Percentiles rank a stretch among this genome's conserved stretches.
Evolutionary conservation across 2,113 vertebrate species (phyloP).

Genomic region (Grammomys dolichurus): DNA sequence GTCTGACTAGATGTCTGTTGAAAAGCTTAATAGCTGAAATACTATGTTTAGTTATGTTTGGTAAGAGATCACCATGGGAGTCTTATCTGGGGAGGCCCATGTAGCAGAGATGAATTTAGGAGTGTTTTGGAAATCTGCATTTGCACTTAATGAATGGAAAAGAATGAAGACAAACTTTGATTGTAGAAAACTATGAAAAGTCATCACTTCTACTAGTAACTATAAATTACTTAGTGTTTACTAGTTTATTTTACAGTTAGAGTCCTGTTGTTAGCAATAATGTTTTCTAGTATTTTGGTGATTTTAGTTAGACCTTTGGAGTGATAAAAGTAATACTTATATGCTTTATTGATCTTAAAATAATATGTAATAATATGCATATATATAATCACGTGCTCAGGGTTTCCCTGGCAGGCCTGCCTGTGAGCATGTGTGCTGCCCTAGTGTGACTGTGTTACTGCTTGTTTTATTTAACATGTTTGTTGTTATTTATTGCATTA

Average conservation of each 20-base stretch:
- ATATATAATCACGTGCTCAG: neutral
- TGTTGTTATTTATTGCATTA: slow-evolving; percentile 1
- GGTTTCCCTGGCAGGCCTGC: neutral
- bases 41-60: slow-evolving; percentile 18
- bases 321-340: slow-evolving; percentile 26
- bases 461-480: slow-evolving; percentile 40
- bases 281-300: neutral
- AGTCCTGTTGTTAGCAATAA: slow-evolving; percentile 20
- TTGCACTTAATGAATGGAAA: slow-evolving; percentile 39
- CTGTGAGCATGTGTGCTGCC: no score
- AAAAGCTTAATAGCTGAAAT: neutral
- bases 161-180: slow-evolving; percentile 15
- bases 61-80: neutral
- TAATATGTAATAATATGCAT: neutral
- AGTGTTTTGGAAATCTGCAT: slow-evolving; percentile 41
- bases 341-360: slow-evolving; percentile 14
- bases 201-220: neutral
- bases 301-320: slow-evolving; percentile 38
- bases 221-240: neutral
- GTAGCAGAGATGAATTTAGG: slow-evolving; percentile 36
- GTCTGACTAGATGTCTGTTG: slow-evolving; percentile 44
- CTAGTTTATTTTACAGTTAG: slow-evolving; percentile 44
- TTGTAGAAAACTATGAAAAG: neutral
- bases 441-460: slow-evolving; percentile 4
- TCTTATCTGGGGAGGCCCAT: slow-evolving; percentile 4